Conservation (phyloP, 2,888 invertebrate genomes). For the Acrobasis suavella region DNA sequence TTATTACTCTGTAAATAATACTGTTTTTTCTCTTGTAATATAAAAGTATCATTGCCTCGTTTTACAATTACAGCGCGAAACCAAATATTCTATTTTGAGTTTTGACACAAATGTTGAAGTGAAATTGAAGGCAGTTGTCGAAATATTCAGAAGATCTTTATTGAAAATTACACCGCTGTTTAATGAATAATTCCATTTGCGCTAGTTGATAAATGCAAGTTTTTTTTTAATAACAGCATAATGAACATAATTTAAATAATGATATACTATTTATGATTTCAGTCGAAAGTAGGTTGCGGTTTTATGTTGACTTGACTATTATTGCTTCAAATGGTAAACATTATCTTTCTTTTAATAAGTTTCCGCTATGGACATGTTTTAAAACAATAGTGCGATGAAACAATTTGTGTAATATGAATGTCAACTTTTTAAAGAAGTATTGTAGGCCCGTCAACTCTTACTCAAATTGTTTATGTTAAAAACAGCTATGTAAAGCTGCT, state of each 20-base stretch:
- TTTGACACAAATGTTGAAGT: not conserved
- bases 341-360: not conserved
- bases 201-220: constrained; percentile 16
- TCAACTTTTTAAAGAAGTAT: no score
- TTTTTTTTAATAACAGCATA: constrained; percentile 17
- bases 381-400: no score
- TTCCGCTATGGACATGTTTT: no score
- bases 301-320: not conserved
- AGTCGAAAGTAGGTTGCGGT: not conserved
- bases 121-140: not conserved
- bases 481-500: no score
- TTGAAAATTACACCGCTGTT: constrained; percentile 15
- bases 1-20: no score
- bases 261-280: constrained; percentile 11
- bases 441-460: no score
- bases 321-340: not conserved
- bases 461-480: no score
- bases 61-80: no score
- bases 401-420: no score
- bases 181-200: constrained; percentile 18
- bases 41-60: no score
- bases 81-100: not conserved
- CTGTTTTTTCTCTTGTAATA: no score
- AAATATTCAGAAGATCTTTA: constrained; percentile 8
- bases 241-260: constrained; percentile 16